These are phyloP conservation scores for Mnemiopsis leidyi DNA, from an alignment of 37 sponge, comb jelly and placozoan genomes.

Conservation along the genomic window DNA sequence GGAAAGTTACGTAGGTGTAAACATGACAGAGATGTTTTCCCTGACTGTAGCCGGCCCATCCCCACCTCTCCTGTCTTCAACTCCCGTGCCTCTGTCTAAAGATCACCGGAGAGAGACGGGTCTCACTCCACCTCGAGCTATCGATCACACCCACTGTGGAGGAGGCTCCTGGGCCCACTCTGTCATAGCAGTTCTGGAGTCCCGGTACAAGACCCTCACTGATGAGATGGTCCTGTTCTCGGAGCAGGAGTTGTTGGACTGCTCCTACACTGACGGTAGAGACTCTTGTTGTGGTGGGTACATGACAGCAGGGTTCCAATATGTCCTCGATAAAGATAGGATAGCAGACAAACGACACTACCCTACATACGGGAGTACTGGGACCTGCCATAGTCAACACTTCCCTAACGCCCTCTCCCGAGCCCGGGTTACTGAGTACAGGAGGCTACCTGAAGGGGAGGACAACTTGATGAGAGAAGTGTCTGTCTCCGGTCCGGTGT, in stretches of 20 bases:
- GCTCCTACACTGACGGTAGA: background rate
- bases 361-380: background rate
- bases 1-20: background rate
- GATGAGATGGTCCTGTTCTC: constrained; percentile 30
- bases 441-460: background rate
- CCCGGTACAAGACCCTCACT: constrained; percentile 18
- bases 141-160: background rate
- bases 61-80: background rate
- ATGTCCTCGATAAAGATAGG: background rate
- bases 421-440: background rate
- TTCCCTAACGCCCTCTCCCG: background rate
- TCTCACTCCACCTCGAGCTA: background rate
- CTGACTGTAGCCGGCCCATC: background rate
- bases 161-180: background rate
- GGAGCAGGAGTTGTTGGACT: background rate
- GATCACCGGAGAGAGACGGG: background rate
- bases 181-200: background rate
- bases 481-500: background rate
- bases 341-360: background rate
- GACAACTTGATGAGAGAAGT: background rate
- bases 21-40: background rate
- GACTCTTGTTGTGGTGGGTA: background rate
- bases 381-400: background rate
- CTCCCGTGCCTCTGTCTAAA: background rate
- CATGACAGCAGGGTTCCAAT: background rate